A percentile compares a stretch with the other conserved stretches of the same genome.
phyloP scores from a whole-genome alignment of 2,113 vertebrate genomes.

The Oryzias melastigma region DNA sequence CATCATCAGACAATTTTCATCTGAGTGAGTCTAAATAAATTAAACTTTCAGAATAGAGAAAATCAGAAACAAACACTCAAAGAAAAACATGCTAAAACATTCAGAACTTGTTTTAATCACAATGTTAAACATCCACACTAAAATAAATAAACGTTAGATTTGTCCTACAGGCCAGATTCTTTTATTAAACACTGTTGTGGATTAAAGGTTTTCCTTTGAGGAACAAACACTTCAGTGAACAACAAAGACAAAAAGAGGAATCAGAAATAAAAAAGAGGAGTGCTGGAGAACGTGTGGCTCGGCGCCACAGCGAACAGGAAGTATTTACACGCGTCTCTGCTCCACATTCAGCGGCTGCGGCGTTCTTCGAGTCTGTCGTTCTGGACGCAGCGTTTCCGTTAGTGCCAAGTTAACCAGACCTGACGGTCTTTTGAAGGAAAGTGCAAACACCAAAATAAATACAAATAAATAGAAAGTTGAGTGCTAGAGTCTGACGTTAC shows the following conservation, averaged over 20 bases:
- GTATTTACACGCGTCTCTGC: constrained; percentile 59
- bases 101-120: neutral
- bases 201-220: constrained; percentile 36
- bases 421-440: no score
- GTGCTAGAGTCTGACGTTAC: neutral
- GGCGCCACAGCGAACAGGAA: constrained; percentile 56
- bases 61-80: no score
- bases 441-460: neutral
- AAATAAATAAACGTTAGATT: constrained; percentile 5
- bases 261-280: constrained; percentile 24
- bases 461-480: neutral
- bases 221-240: constrained; percentile 33
- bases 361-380: constrained; percentile 7
- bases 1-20: no score
- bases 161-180: constrained; percentile 54
- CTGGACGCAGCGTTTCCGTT: constrained; percentile 2
- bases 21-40: no score
- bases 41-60: no score
- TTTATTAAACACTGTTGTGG: constrained; percentile 65
- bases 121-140: constrained; percentile 5
- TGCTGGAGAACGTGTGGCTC: constrained; percentile 47
- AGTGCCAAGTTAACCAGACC: constrained; percentile 7
- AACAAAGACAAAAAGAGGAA: constrained; percentile 29
- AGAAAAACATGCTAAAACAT: neutral
- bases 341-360: constrained; percentile 58